Percentiles rank a stretch among this genome's conserved stretches.
Conservation (phyloP, 2,113 vertebrate species). For the Puma concolor region DNA sequence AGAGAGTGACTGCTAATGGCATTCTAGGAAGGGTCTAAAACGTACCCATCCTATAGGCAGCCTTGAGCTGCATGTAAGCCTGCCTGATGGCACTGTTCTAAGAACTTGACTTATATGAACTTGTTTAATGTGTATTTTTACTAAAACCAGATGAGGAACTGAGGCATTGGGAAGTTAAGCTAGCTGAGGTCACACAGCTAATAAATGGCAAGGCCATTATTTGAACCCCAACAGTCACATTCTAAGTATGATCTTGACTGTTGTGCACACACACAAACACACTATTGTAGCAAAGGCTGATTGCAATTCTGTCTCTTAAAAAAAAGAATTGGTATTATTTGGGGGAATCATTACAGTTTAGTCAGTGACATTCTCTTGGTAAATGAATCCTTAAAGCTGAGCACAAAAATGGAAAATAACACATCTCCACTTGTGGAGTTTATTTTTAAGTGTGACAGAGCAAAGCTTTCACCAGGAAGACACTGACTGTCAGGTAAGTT, state of each 20-base stretch:
- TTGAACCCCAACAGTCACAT: background rate
- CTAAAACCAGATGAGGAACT: background rate
- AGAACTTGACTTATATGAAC: background rate
- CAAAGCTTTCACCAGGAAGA: background rate
- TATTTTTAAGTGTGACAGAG: background rate
- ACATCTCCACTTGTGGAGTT: background rate
- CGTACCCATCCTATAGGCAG: fast-evolving
- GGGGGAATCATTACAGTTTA: background rate
- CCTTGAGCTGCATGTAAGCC: background rate
- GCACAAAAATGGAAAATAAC: background rate
- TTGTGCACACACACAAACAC: background rate
- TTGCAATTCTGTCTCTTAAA: background rate
- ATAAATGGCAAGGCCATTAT: background rate
- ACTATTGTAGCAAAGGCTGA: background rate
- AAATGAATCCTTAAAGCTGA: background rate
- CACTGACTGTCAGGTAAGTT: background rate
- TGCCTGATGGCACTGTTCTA: background rate
- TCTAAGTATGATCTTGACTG: background rate
- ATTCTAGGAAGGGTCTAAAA: background rate
- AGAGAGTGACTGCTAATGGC: background rate
- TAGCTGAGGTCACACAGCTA: background rate
- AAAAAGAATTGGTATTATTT: background rate
- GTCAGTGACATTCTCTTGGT: background rate
- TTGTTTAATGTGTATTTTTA: background rate
- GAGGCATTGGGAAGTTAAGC: background rate